Percentiles rank a stretch among this genome's conserved stretches.
phyloP scores from a whole-genome alignment of 2,888 invertebrate species.

The Erebia epiphron region DNA sequence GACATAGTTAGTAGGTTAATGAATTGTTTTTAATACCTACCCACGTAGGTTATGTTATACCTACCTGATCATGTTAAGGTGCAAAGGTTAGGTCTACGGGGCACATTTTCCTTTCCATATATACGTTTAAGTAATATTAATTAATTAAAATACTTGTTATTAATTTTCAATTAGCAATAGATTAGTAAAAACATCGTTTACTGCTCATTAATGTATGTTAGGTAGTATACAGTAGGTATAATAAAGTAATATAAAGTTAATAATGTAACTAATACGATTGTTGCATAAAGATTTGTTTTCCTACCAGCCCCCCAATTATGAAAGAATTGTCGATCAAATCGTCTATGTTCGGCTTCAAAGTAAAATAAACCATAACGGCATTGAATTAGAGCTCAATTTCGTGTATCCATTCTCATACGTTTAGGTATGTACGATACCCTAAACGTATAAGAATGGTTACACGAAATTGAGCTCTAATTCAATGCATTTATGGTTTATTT shows the following conservation, averaged over 20 bases:
- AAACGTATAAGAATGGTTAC: too few relatives aligned
- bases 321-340: too few relatives aligned
- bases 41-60: not conserved
- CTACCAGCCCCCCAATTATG: too few relatives aligned
- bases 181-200: constrained; percentile 7
- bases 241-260: too few relatives aligned
- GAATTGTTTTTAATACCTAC: not conserved
- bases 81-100: constrained; percentile 5
- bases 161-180: constrained; percentile 19
- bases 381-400: too few relatives aligned
- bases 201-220: not conserved
- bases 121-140: not conserved
- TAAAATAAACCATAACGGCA: too few relatives aligned
- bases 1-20: too few relatives aligned
- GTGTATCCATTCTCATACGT: too few relatives aligned
- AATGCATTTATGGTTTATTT: too few relatives aligned
- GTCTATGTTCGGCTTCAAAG: too few relatives aligned
- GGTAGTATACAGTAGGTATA: not conserved
- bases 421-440: too few relatives aligned
- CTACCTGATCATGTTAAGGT: not conserved
- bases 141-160: constrained; percentile 7
- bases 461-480: too few relatives aligned
- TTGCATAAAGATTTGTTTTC: not conserved
- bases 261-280: not conserved
- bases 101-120: not conserved